phyloP scores from a whole-genome alignment of 2,797 vertebrate species.

The Cyclura pinguis region DNA sequence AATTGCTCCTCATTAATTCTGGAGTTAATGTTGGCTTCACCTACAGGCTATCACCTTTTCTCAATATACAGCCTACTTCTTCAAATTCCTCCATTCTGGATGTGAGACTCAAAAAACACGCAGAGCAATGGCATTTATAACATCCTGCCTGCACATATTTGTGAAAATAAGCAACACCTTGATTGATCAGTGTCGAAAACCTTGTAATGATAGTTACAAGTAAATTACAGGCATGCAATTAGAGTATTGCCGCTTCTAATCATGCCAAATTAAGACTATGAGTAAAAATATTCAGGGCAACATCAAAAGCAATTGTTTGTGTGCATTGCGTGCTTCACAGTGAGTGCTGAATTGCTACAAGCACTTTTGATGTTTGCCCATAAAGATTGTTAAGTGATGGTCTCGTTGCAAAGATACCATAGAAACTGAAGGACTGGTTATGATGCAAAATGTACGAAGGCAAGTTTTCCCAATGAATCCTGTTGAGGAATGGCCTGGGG shows the following conservation, averaged over 20 bases:
- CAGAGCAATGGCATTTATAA: not conserved
- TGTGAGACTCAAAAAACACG: not conserved
- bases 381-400: not conserved
- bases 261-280: conserved; percentile 49
- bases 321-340: not conserved
- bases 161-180: not conserved
- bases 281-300: conserved; percentile 28
- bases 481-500: not conserved
- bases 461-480: not conserved
- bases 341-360: not conserved
- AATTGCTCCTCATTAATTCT: not conserved
- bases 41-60: not conserved
- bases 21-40: not conserved
- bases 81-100: too few relatives aligned
- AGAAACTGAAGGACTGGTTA: not conserved
- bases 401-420: not conserved
- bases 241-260: conserved; percentile 35
- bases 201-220: conserved; percentile 45
- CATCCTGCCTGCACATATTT: not conserved
- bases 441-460: not conserved
- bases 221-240: conserved; percentile 34
- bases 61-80: not conserved
- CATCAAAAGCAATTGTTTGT: conserved; percentile 23
- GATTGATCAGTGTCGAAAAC: conserved; percentile 27
- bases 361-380: conserved; percentile 29